Conservation (phyloP, 2,888 invertebrate genomes). For the Microctonus aethiopoides region DNA sequence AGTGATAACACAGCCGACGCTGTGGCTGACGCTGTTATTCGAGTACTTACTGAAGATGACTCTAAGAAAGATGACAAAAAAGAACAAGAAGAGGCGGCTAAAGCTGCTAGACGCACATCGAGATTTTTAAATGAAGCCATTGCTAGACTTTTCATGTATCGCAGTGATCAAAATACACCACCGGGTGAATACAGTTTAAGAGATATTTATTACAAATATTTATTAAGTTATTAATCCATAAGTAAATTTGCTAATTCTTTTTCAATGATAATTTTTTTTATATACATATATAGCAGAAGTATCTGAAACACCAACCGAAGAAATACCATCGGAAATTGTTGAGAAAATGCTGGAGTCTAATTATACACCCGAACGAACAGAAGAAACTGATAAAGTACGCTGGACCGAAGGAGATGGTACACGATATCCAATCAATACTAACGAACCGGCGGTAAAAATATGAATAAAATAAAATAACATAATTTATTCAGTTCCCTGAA, state of each 20-base stretch:
- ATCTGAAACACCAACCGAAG: too few species aligned
- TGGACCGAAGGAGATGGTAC: neutral
- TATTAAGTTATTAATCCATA: too few species aligned
- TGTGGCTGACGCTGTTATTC: conserved; percentile 32
- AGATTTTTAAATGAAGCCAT: neutral
- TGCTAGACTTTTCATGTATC: neutral
- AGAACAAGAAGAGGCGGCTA: neutral
- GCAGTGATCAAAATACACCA: neutral
- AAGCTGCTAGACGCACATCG: neutral
- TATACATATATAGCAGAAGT: too few species aligned
- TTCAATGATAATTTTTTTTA: too few species aligned
- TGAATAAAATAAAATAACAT: neutral
- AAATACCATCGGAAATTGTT: too few species aligned
- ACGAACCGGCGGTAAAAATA: neutral
- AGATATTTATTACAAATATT: too few species aligned
- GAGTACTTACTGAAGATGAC: neutral
- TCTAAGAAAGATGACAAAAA: neutral
- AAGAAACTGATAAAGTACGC: too few species aligned
- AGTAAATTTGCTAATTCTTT: too few species aligned
- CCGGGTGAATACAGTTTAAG: neutral
- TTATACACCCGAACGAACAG: neutral
- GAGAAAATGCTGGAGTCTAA: neutral
- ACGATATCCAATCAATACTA: neutral
- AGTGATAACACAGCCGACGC: conserved; percentile 42
- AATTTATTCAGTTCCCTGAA: neutral